Percentiles rank a stretch among this genome's conserved stretches.
Conservation (phyloP, 2,888 invertebrate species). For the Autographa gamma region DNA sequence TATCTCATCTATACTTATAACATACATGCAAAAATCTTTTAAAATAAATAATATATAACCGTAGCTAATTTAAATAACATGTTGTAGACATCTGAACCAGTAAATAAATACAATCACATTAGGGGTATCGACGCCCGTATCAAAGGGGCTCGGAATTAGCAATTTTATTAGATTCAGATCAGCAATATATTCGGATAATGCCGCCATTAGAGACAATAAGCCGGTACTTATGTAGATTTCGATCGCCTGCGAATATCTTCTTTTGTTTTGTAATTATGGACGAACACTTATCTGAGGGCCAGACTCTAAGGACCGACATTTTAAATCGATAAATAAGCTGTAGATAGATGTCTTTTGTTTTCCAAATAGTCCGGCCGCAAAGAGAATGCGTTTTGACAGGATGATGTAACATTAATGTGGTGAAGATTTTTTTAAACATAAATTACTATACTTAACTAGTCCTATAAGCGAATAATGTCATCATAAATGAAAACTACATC, state of each 20-base stretch:
- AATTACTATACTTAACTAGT: too few species aligned
- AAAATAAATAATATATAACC: background rate
- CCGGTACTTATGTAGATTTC: constrained; percentile 44
- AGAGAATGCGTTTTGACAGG: too few species aligned
- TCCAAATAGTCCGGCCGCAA: background rate
- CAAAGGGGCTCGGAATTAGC: constrained; percentile 36
- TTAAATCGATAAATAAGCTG: background rate
- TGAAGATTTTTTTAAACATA: too few species aligned
- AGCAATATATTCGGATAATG: constrained; percentile 40
- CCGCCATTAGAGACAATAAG: constrained; percentile 38
- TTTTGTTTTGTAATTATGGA: constrained; percentile 31
- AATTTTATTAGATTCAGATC: constrained; percentile 48
- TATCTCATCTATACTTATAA: too few species aligned
- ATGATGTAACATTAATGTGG: too few species aligned
- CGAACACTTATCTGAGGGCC: constrained; percentile 22
- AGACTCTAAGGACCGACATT: background rate
- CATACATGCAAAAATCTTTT: too few species aligned
- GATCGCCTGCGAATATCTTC: constrained; percentile 18
- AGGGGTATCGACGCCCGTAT: constrained; percentile 1
- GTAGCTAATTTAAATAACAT: background rate
- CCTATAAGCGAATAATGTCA: too few species aligned
- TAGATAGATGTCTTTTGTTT: too few species aligned
- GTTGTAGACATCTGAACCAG: background rate
- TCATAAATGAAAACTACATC: too few species aligned
- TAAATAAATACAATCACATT: constrained; percentile 16